A percentile compares a stretch with the other conserved stretches of the same genome.
phyloP scores from a whole-genome alignment of 2,113 vertebrate species.

The Leptobrachium ailaonicum region DNA sequence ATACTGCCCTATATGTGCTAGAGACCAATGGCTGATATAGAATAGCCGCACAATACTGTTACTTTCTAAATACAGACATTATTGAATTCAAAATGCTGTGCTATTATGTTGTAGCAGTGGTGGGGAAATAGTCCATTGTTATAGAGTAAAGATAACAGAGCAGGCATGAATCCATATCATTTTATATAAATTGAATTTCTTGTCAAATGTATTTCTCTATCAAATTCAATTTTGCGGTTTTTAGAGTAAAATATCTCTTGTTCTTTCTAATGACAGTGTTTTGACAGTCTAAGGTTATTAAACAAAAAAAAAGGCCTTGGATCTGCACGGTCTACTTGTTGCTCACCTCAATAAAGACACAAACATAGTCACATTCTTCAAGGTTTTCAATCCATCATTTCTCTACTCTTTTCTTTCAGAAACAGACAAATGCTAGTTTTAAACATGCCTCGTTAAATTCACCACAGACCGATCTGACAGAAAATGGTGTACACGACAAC shows the following conservation, averaged over 20 bases:
- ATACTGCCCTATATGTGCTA: too few species aligned
- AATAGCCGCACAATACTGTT: too few species aligned
- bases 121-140: neutral
- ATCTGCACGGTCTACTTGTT: slow-evolving; percentile 31
- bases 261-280: slow-evolving; percentile 51
- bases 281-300: slow-evolving; percentile 51
- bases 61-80: too few species aligned
- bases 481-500: neutral
- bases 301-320: slow-evolving; percentile 60
- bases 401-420: slow-evolving; percentile 6
- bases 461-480: neutral
- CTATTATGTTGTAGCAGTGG: neutral
- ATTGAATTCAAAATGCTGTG: neutral
- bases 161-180: slow-evolving; percentile 11
- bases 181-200: slow-evolving; percentile 18
- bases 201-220: slow-evolving; percentile 34
- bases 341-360: slow-evolving; percentile 56
- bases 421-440: slow-evolving; percentile 15
- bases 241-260: slow-evolving; percentile 53
- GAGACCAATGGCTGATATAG: too few species aligned
- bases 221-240: slow-evolving; percentile 38
- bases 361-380: slow-evolving; percentile 60
- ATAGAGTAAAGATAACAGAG: neutral
- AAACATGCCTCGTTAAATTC: neutral
- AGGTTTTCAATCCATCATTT: slow-evolving; percentile 62